These are phyloP conservation scores for Trialeurodes vaporariorum DNA, from an alignment of 1,140 invertebrate species.

Conservation along the genomic window DNA sequence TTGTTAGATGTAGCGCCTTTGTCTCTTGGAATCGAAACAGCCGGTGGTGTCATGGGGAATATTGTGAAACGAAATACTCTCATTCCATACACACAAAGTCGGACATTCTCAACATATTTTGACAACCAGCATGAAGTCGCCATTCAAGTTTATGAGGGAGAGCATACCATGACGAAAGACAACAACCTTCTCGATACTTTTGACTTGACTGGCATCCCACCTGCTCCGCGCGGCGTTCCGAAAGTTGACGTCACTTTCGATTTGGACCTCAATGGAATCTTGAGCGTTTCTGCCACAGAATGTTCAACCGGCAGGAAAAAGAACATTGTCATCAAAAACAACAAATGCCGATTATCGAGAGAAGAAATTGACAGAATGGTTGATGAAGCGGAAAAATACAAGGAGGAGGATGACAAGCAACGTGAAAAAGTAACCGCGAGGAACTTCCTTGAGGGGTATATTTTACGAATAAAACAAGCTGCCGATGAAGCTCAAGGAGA, in stretches of 20 bases:
- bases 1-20: slow-evolving; percentile 43
- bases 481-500: slow-evolving; percentile 54
- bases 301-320: slow-evolving; percentile 61
- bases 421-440: slow-evolving; percentile 44
- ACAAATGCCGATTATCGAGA: slow-evolving; percentile 80
- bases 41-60: slow-evolving; percentile 44
- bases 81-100: slow-evolving; percentile 41
- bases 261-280: slow-evolving; percentile 66
- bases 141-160: slow-evolving; percentile 71
- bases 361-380: slow-evolving; percentile 69
- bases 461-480: slow-evolving; percentile 94
- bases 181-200: slow-evolving; percentile 62
- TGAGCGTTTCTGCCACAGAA: slow-evolving; percentile 68
- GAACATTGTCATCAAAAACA: slow-evolving; percentile 79
- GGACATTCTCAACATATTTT: slow-evolving; percentile 42
- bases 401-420: slow-evolving; percentile 44
- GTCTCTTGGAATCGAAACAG: slow-evolving; percentile 44
- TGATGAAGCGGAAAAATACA: slow-evolving; percentile 44
- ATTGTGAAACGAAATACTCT: slow-evolving; percentile 42
- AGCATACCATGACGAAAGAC: slow-evolving; percentile 61
- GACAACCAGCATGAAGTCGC: slow-evolving; percentile 61
- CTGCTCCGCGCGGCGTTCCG: slow-evolving; percentile 64
- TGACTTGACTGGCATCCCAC: slow-evolving; percentile 63
- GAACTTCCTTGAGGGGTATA: slow-evolving; percentile 77
- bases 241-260: slow-evolving; percentile 68